Evolutionary conservation across 2,797 vertebrate species (phyloP).

Genomic region (Botia almorhae): DNA sequence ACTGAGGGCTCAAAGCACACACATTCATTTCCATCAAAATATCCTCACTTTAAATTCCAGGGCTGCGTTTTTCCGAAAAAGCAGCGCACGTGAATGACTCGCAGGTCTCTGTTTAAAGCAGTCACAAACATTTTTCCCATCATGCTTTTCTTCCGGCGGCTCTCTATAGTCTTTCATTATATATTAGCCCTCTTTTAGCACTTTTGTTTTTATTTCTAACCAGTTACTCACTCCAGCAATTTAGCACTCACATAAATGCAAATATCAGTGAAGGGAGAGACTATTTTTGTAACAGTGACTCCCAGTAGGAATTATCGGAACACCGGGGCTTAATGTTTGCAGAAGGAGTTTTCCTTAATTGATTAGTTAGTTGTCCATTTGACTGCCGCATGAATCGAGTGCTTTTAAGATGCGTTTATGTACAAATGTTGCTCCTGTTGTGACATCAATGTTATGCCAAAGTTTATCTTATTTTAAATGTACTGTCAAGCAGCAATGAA

Average conservation of each 20-base stretch:
- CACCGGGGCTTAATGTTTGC: constrained; percentile 27
- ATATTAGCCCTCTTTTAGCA: background rate
- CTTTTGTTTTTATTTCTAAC: constrained; percentile 12
- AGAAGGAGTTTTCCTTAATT: constrained; percentile 33
- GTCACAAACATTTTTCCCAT: background rate
- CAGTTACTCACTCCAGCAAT: constrained; percentile 8
- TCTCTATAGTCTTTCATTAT: background rate
- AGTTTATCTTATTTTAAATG: constrained; percentile 47
- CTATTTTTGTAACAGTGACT: constrained; percentile 12
- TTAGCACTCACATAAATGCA: background rate
- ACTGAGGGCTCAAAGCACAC: background rate
- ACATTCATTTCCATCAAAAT: background rate
- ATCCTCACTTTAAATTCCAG: background rate
- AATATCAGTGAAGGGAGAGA: constrained; percentile 8
- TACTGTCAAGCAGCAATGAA: constrained; percentile 27
- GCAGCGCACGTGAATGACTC: too few species aligned
- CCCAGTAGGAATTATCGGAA: background rate
- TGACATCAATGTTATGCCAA: constrained; percentile 61
- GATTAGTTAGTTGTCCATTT: background rate
- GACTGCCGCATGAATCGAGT: constrained; percentile 43
- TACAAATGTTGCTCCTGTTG: constrained; percentile 48
- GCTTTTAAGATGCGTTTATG: constrained; percentile 53
- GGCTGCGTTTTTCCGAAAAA: too few species aligned
- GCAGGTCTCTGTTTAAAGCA: background rate
- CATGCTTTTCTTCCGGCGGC: background rate